phyloP scores from a whole-genome alignment of 2,797 vertebrate species.

The Melanotaenia trifasciata region DNA sequence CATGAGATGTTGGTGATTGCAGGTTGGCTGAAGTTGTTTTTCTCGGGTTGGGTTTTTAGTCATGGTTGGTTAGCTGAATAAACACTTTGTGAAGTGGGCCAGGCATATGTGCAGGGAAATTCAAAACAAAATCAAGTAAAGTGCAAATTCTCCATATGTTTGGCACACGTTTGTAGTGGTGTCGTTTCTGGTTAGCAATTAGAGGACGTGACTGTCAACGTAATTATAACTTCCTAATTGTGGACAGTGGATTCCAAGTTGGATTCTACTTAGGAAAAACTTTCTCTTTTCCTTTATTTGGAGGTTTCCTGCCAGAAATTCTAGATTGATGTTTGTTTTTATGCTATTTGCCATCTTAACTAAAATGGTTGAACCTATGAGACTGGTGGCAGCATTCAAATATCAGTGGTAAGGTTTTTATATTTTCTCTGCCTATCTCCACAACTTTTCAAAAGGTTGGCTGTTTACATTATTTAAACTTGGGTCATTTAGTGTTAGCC shows the following conservation, averaged over 20 bases:
- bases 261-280: slow-evolving; percentile 42
- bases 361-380: slow-evolving; percentile 29
- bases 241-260: slow-evolving; percentile 36
- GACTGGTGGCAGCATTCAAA: neutral
- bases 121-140: slow-evolving; percentile 66
- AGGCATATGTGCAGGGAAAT: slow-evolving; percentile 30
- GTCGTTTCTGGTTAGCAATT: slow-evolving; percentile 63
- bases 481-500: too few species aligned
- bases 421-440: neutral
- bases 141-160: slow-evolving; percentile 51
- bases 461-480: slow-evolving; percentile 29
- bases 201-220: slow-evolving; percentile 54
- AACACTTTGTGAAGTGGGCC: slow-evolving; percentile 63
- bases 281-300: slow-evolving; percentile 23
- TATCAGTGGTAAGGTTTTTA: neutral
- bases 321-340: slow-evolving; percentile 35
- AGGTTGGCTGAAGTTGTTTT: slow-evolving; percentile 42
- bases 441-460: slow-evolving; percentile 1
- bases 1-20: slow-evolving; percentile 58
- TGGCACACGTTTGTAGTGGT: slow-evolving; percentile 42
- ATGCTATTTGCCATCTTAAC: slow-evolving; percentile 23
- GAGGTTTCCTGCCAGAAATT: slow-evolving; percentile 24
- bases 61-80: slow-evolving; percentile 58
- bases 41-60: slow-evolving; percentile 40
- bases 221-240: slow-evolving; percentile 71